These are phyloP conservation scores for Acanthosepion lycidas DNA, from an alignment of 2,888 invertebrate species.

Conservation along the genomic window DNA sequence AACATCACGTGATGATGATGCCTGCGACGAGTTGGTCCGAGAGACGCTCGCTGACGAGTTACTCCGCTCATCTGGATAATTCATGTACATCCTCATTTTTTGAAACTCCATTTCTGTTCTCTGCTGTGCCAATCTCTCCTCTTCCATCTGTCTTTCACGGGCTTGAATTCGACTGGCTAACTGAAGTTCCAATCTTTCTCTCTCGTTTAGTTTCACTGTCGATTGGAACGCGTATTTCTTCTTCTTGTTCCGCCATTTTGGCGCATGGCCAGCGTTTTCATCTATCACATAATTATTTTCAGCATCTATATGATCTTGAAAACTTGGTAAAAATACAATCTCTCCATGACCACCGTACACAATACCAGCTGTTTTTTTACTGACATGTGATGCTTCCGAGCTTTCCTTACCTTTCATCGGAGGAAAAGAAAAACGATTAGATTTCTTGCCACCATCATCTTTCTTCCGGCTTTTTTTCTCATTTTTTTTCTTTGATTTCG, in stretches of 20 bases:
- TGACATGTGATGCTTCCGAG: neutral
- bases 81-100: slow-evolving; percentile 49
- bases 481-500: neutral
- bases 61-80: slow-evolving; percentile 53
- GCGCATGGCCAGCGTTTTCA: slow-evolving; percentile 53
- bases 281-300: slow-evolving; percentile 49
- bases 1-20: neutral
- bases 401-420: neutral
- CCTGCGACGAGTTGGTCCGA: neutral
- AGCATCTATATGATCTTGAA: slow-evolving; percentile 52
- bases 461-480: neutral
- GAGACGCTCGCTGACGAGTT: neutral
- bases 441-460: neutral
- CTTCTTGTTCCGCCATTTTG: slow-evolving; percentile 58
- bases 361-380: slow-evolving; percentile 61
- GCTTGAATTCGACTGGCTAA: slow-evolving; percentile 55
- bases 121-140: slow-evolving; percentile 58
- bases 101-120: slow-evolving; percentile 63
- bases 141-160: slow-evolving; percentile 61
- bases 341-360: slow-evolving; percentile 63
- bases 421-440: neutral
- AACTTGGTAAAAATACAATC: slow-evolving; percentile 60
- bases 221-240: slow-evolving; percentile 59
- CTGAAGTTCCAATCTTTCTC: slow-evolving; percentile 52
- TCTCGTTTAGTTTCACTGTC: slow-evolving; percentile 56